These are phyloP conservation scores for Lithobates sylvaticus DNA, from an alignment of 2,797 vertebrate genomes.

Conservation along the genomic window DNA sequence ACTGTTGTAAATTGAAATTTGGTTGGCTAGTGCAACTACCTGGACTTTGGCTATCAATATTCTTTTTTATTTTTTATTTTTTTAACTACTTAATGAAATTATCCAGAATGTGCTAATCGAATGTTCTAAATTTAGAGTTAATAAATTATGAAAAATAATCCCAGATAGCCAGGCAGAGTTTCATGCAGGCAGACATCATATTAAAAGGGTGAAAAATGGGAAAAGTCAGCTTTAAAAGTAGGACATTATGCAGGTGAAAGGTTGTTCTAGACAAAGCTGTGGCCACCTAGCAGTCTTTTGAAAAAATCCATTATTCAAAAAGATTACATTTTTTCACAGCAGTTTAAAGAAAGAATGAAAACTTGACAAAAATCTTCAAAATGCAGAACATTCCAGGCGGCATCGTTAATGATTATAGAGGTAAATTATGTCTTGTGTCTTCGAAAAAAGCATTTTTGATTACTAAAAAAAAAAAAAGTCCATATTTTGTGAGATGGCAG, in stretches of 20 bases:
- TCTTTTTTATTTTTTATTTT: too few species aligned
- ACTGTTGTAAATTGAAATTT: neutral
- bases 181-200: neutral
- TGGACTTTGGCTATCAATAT: too few species aligned
- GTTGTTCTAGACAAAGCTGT: neutral
- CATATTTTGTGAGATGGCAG: constrained; percentile 59
- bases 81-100: too few species aligned
- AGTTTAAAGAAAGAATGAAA: constrained; percentile 5
- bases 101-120: neutral
- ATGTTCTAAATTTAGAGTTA: neutral
- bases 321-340: constrained; percentile 13
- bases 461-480: constrained; percentile 45
- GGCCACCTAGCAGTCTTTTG: neutral
- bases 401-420: constrained; percentile 50
- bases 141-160: neutral
- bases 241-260: neutral
- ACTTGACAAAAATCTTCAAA: constrained; percentile 8
- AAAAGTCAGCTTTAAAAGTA: too few species aligned
- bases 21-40: too few species aligned
- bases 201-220: too few species aligned
- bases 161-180: neutral
- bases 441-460: constrained; percentile 48
- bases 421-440: constrained; percentile 50
- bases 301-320: constrained; percentile 27
- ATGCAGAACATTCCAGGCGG: neutral